phyloP scores from a whole-genome alignment of 2,888 invertebrate species.

The Pristionchus japonicus region DNA sequence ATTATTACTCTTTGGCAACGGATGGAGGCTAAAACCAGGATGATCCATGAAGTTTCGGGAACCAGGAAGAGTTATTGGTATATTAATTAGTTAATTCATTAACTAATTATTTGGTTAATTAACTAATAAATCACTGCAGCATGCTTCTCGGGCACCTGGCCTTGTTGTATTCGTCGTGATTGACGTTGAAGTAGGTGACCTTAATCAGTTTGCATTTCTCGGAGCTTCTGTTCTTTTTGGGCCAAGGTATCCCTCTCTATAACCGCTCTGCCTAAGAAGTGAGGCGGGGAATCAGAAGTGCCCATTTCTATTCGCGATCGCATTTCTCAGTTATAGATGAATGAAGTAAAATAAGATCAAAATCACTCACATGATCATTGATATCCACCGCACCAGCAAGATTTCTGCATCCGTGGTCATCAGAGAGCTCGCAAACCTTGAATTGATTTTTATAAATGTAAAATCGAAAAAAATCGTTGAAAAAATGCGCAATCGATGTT shows the following conservation, averaged over 20 bases:
- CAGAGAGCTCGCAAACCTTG: conserved; percentile 69
- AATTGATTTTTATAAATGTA: too few relatives aligned
- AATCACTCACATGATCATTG: too few relatives aligned
- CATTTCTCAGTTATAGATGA: too few relatives aligned
- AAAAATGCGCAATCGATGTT: too few relatives aligned
- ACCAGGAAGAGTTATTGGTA: not conserved
- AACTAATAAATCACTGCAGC: not conserved
- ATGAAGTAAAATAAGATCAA: too few relatives aligned
- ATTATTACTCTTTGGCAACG: not conserved
- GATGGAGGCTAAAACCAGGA: not conserved
- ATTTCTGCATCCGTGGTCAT: conserved; percentile 72
- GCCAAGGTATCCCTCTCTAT: too few relatives aligned
- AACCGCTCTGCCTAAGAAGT: too few relatives aligned
- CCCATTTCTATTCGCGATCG: too few relatives aligned
- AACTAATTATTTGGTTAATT: not conserved
- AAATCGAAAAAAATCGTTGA: too few relatives aligned
- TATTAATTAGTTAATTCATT: not conserved
- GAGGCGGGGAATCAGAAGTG: too few relatives aligned
- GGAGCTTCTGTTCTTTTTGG: too few relatives aligned
- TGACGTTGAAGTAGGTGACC: conserved; percentile 70
- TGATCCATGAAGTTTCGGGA: not conserved
- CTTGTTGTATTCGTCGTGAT: conserved; percentile 70
- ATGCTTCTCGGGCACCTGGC: conserved; percentile 59
- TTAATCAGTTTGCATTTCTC: not conserved
- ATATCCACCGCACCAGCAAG: conserved; percentile 68